These are phyloP conservation scores for Phaonia tiefii DNA, from an alignment of 2,888 invertebrate genomes.

Conservation along the genomic window DNA sequence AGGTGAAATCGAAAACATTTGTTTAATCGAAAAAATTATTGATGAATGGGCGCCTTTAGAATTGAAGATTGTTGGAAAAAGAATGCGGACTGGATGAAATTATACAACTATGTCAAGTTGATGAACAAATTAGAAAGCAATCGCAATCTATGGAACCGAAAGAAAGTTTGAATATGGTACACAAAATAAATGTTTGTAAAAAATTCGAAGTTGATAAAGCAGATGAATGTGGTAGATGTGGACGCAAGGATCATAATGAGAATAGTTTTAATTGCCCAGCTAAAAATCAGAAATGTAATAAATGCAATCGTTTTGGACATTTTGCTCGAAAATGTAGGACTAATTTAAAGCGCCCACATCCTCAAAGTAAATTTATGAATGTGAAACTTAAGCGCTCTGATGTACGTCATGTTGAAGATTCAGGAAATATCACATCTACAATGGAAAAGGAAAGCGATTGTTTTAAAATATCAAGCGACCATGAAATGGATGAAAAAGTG, in stretches of 20 bases:
- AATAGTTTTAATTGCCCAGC: no score
- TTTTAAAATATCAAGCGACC: conserved; percentile 56
- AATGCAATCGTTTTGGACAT: conserved; percentile 54
- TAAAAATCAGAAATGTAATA: conserved; percentile 56
- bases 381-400: conserved; percentile 47
- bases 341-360: conserved; percentile 52
- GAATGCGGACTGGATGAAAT: conserved; percentile 47
- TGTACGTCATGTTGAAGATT: conserved; percentile 48
- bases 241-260: conserved; percentile 62
- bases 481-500: conserved; percentile 50
- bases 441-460: conserved; percentile 45
- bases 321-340: conserved; percentile 58
- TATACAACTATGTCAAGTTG: no score
- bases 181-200: conserved; percentile 58
- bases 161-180: conserved; percentile 49
- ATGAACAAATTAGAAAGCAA: conserved; percentile 63
- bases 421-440: conserved; percentile 46
- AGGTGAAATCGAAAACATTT: conserved; percentile 56
- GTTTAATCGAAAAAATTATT: conserved; percentile 64
- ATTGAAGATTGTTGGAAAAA: conserved; percentile 64
- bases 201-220: conserved; percentile 44
- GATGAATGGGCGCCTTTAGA: conserved; percentile 63
- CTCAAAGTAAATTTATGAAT: conserved; percentile 40
- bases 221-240: conserved; percentile 61
- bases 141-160: conserved; percentile 59